Percentiles rank a stretch among this genome's conserved stretches.
These are phyloP conservation scores for Amblyjoppa proteus DNA, from an alignment of 2,888 invertebrate species.

Conservation along the genomic window DNA sequence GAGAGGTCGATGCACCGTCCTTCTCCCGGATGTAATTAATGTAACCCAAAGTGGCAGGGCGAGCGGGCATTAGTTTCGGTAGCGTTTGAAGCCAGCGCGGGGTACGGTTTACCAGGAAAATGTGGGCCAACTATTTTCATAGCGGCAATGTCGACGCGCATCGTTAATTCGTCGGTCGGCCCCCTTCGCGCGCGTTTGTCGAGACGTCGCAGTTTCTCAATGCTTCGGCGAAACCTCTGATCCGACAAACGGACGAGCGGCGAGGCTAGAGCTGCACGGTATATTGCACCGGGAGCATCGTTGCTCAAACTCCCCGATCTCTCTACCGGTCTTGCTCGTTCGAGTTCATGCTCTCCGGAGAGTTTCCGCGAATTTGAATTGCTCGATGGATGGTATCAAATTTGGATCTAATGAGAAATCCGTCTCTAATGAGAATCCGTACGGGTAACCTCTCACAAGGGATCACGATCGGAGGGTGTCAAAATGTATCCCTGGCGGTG, in stretches of 20 bases:
- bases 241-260: conserved; percentile 2
- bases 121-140: conserved; percentile 52
- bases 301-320: neutral
- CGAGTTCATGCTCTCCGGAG: neutral
- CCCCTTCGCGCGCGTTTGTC: neutral
- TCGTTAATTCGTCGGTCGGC: conserved; percentile 39
- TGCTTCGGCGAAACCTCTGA: conserved; percentile 49
- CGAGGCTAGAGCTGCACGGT: too few relatives aligned
- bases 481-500: neutral
- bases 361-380: neutral
- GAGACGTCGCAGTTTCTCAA: conserved; percentile 25
- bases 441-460: neutral
- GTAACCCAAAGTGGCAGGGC: neutral
- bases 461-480: neutral
- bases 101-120: neutral
- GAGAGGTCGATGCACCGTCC: neutral
- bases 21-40: neutral
- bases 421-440: neutral
- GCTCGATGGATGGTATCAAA: neutral
- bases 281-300: too few relatives aligned
- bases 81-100: neutral
- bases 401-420: neutral
- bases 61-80: neutral
- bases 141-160: conserved; percentile 25
- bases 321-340: neutral